Conservation (phyloP, 1,140 invertebrate species). For the Octopus bimaculoides region DNA sequence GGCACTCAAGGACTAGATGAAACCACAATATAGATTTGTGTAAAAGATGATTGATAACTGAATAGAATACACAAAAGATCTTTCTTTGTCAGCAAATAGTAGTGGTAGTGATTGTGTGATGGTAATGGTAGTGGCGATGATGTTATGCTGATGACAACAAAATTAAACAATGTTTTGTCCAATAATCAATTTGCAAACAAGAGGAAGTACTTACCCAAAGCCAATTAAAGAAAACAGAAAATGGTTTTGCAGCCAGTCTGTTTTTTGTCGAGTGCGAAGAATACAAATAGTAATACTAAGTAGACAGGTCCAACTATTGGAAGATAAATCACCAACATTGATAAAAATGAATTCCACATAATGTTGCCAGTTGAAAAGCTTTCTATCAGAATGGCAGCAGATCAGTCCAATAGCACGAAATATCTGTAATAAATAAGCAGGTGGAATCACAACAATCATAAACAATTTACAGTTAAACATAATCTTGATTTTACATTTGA, state of each 20-base stretch:
- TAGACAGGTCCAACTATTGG: constrained; percentile 78
- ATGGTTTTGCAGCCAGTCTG: constrained; percentile 74
- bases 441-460: background rate
- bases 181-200: no score
- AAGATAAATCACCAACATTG: constrained; percentile 72
- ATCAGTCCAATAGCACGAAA: constrained; percentile 70
- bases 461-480: no score
- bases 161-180: no score
- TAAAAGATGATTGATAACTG: no score
- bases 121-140: no score
- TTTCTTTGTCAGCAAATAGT: no score
- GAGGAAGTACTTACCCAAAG: constrained; percentile 68
- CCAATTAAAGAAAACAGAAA: constrained; percentile 71
- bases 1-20: no score
- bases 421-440: constrained; percentile 52
- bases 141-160: no score
- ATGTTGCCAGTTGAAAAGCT: constrained; percentile 58
- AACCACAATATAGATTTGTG: no score
- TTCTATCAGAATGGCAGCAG: constrained; percentile 64
- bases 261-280: constrained; percentile 76
- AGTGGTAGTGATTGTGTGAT: no score
- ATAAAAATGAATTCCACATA: constrained; percentile 74
- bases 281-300: constrained; percentile 78
- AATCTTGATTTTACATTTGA: no score
- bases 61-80: no score